Evolutionary conservation across 2,113 vertebrate species (phyloP).

Genomic region (Crotalus horridus): DNA sequence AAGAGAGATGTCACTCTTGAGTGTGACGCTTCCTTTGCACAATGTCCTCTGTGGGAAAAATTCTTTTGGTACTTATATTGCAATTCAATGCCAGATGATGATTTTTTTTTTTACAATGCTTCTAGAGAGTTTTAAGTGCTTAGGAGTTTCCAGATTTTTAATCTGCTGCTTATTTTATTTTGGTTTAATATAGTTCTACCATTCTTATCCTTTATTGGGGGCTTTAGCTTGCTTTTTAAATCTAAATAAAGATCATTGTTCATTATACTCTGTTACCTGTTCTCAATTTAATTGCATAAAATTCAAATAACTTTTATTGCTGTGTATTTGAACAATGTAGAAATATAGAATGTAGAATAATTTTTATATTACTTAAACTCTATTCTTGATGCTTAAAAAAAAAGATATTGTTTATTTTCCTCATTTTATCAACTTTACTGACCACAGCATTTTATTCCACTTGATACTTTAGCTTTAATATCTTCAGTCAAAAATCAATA

Average conservation of each 20-base stretch:
- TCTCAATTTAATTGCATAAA: not conserved
- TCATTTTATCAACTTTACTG: not conserved
- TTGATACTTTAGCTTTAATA: not conserved
- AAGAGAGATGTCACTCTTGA: not conserved
- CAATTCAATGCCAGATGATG: not conserved
- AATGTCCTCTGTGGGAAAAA: not conserved
- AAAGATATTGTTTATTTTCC: not conserved
- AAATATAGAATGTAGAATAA: not conserved
- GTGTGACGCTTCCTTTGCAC: not conserved
- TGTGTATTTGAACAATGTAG: not conserved
- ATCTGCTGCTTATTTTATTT: not conserved
- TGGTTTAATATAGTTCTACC: not conserved
- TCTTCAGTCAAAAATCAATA: not conserved
- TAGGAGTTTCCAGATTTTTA: not conserved
- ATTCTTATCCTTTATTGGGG: not conserved
- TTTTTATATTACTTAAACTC: not conserved
- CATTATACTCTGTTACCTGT: not conserved
- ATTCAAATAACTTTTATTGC: not conserved
- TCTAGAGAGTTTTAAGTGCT: not conserved
- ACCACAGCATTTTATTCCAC: not conserved
- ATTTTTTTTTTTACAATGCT: not conserved
- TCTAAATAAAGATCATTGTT: not conserved
- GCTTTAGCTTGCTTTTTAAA: not conserved
- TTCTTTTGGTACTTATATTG: not conserved
- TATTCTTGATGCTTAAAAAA: not conserved